A percentile compares a stretch with the other conserved stretches of the same genome.
These are phyloP conservation scores for Himantopus leucocephalus DNA, from an alignment of 2,113 vertebrate genomes.

Conservation along the genomic window DNA sequence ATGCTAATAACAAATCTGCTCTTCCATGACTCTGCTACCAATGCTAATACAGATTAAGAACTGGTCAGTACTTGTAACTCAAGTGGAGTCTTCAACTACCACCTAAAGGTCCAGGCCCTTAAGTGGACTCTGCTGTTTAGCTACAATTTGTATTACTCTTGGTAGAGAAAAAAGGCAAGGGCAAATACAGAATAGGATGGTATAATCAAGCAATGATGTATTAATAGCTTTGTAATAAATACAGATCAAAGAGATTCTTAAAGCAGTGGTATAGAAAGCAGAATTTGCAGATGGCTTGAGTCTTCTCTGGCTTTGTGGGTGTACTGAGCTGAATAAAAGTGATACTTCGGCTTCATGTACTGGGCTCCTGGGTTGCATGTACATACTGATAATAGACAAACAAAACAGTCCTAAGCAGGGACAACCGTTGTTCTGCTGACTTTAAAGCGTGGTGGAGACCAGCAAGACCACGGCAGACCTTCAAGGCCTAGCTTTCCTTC, in stretches of 20 bases:
- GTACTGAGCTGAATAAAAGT: background rate
- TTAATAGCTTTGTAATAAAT: background rate
- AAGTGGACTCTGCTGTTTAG: background rate
- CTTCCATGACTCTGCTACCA: background rate
- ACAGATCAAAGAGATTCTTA: background rate
- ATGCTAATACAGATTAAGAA: background rate
- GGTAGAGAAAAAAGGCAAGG: background rate
- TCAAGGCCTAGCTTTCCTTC: background rate
- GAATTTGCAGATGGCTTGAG: background rate
- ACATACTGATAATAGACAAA: background rate
- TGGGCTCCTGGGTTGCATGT: background rate
- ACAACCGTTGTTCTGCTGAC: background rate
- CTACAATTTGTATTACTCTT: background rate
- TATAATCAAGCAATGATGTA: background rate
- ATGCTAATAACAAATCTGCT: background rate
- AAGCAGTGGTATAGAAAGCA: background rate
- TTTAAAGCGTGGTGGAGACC: background rate
- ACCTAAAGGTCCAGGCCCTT: background rate
- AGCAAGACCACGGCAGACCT: background rate
- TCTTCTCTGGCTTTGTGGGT: background rate
- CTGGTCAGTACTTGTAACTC: background rate
- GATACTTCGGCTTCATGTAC: accelerated
- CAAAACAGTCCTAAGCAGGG: accelerated
- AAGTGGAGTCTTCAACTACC: background rate
- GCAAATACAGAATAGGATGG: background rate